Conservation (phyloP, 2,888 invertebrate genomes). For the Aleiodes leptofemur region DNA sequence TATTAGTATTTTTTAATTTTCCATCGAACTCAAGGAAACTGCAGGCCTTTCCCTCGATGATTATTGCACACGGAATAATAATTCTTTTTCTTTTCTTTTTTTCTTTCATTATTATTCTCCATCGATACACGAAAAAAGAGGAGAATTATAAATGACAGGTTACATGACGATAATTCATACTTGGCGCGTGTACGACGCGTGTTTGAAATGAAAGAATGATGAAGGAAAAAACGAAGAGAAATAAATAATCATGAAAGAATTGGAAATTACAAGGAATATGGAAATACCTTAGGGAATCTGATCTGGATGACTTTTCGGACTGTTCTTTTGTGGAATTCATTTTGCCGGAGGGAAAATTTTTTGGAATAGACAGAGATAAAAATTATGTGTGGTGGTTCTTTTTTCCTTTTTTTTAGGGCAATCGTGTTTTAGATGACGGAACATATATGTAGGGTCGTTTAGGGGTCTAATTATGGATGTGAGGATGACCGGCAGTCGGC, state of each 20-base stretch:
- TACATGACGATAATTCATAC: constrained; percentile 40
- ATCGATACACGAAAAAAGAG: constrained; percentile 13
- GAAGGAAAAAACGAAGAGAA: constrained; percentile 30
- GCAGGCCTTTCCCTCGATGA: constrained; percentile 29
- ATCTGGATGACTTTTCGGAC: constrained; percentile 24
- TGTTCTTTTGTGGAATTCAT: constrained; percentile 13
- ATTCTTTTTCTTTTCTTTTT: no score
- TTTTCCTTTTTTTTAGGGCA: constrained; percentile 1
- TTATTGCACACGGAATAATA: constrained; percentile 18
- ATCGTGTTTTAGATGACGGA: constrained; percentile 64
- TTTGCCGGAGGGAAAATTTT: constrained; percentile 1
- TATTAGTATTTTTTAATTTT: constrained; percentile 3
- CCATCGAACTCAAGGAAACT: constrained; percentile 14
- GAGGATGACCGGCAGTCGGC: constrained; percentile 63
- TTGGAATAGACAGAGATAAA: constrained; percentile 60
- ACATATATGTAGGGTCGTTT: constrained; percentile 59
- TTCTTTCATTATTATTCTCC: not conserved
- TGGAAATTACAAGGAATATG: constrained; percentile 31
- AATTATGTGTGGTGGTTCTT: constrained; percentile 52
- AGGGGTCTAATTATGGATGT: constrained; percentile 57
- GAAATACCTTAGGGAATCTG: constrained; percentile 27
- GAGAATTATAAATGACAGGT: constrained; percentile 26
- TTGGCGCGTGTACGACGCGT: constrained; percentile 48
- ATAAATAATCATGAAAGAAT: constrained; percentile 35
- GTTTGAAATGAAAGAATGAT: constrained; percentile 26